These are phyloP conservation scores for Salmo trutta DNA, from an alignment of 2,797 vertebrate genomes.

Conservation along the genomic window DNA sequence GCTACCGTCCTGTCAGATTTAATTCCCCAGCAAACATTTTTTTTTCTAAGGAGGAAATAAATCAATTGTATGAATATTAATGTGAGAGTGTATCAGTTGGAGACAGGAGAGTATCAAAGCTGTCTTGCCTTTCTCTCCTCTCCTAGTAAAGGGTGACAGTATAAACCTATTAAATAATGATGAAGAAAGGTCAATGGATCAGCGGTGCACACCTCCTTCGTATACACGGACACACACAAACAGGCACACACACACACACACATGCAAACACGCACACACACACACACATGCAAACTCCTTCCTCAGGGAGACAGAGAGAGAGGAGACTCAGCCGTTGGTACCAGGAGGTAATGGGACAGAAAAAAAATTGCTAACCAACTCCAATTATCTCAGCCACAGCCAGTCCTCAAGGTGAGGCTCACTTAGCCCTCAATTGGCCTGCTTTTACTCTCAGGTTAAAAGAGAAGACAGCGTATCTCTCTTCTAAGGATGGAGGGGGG, in stretches of 20 bases:
- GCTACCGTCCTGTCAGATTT: conserved; percentile 75
- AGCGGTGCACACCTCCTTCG: conserved; percentile 10
- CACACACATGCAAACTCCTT: conserved; percentile 38
- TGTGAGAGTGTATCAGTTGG: conserved; percentile 61
- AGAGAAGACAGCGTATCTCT: conserved; percentile 43
- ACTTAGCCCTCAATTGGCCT: conserved; percentile 66
- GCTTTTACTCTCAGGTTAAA: conserved; percentile 82
- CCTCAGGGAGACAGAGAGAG: conserved; percentile 67
- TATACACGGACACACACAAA: conserved; percentile 4
- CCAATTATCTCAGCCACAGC: conserved; percentile 79
- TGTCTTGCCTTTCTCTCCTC: conserved; percentile 40
- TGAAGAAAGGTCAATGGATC: conserved; percentile 65
- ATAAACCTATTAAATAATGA: conserved; percentile 70
- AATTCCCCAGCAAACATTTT: conserved; percentile 65
- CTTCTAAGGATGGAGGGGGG: conserved; percentile 6
- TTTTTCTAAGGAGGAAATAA: conserved; percentile 69
- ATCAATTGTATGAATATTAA: conserved; percentile 76
- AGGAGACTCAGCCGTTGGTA: conserved; percentile 70
- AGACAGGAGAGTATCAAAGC: conserved; percentile 59
- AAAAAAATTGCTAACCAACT: conserved; percentile 77
- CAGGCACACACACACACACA: neutral
- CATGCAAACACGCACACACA: conserved; percentile 19
- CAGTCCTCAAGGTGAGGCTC: conserved; percentile 74
- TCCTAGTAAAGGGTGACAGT: conserved; percentile 45
- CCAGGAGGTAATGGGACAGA: conserved; percentile 80